Evolutionary conservation across 2,797 vertebrate species (phyloP).

Genomic region (Pyrocephalus nanus): DNA sequence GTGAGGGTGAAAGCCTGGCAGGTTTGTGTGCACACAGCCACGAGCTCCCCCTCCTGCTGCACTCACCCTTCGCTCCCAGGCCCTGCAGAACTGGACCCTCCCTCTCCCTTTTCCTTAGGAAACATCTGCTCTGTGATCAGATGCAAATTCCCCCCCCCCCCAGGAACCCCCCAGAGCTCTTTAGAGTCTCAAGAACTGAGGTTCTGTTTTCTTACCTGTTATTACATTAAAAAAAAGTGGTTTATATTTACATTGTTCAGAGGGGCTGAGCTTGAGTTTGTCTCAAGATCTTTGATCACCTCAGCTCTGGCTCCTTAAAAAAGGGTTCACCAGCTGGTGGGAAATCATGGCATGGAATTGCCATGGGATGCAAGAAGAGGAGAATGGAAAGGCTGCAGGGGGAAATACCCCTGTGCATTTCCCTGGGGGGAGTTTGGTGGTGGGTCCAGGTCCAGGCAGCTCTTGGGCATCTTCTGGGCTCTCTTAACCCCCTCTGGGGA

Average conservation of each 20-base stretch:
- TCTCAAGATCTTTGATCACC: neutral
- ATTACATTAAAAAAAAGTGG: accelerated
- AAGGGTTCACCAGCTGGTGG: neutral
- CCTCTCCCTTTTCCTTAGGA: neutral
- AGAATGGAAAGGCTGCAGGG: no score
- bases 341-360: neutral
- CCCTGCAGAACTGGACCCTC: neutral
- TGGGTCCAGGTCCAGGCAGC: neutral
- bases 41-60: neutral
- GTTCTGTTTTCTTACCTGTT: neutral
- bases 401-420: accelerated
- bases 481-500: neutral
- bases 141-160: neutral
- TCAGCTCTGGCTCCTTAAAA: neutral
- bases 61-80: neutral
- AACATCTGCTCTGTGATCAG: neutral
- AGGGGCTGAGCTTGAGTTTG: neutral
- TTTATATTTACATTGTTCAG: accelerated
- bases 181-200: neutral
- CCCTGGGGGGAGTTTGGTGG: neutral
- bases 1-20: neutral
- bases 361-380: neutral
- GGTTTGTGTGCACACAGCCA: neutral
- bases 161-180: neutral
- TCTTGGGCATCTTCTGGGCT: neutral